Base-by-base conservation (phyloP, 2,797 vertebrate species). In the Enteromius argenteus region DNA sequence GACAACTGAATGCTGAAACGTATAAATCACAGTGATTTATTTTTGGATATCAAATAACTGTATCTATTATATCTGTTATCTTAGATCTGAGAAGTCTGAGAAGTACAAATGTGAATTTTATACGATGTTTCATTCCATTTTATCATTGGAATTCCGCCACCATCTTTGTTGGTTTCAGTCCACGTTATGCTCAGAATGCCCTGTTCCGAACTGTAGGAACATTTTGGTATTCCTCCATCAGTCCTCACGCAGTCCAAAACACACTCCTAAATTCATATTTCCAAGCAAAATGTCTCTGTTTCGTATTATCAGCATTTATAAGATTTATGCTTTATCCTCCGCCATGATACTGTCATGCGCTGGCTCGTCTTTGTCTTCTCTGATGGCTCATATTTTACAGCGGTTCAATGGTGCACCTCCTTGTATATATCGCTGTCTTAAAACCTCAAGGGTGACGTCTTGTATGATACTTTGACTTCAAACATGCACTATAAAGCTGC, bases 311-410 rank as follows among this genome's bases (percentile, higher is more conserved):
- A 58, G 44, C 13, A 67, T 56, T 67, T 53, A 15, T 27, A 56
- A 39, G 27, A 67, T 72, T 74, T 30, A 58, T 23, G 46, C 6
- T 23, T 51, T 64, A 35, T 68, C 23, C 60, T 42, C 46, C 23
- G 74, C 66, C 62, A 66, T 35, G 9, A 21, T 37, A 30, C 27
- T 27, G 35, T 85, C 60, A 68, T 17, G 58, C 13, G 14, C 66
- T 42, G 67, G 42, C 66, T 13, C n/a, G 56, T 64, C 39, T 79
- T 7, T 21, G 3, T 72, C 19, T 27, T 14, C 17, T 68, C 74
- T 80, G 79, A 69, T 75, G 71, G 66, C 64, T 87, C 19, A 44
- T 83, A 56, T 80, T 69, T 82, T 82, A 53, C 21, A 62, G 4
- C 10, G 42, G 53, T 76, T 66, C 79, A 83, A 64, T 80, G 8